Evolutionary conservation across 2,113 vertebrate species (phyloP).

Genomic region (Semnornis frantzii): DNA sequence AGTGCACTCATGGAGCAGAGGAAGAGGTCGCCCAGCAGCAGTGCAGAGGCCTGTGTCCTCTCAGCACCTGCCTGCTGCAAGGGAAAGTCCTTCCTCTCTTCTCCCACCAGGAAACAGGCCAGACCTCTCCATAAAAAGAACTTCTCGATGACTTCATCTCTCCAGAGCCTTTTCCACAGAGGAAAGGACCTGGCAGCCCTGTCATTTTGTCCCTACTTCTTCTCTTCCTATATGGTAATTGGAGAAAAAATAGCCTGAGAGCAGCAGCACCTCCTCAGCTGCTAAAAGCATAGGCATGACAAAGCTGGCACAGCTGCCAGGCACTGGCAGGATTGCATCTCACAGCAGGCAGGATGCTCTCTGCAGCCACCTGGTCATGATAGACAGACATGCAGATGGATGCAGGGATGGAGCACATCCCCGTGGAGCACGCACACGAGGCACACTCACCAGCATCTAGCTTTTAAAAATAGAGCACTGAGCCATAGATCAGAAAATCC

Average conservation of each 20-base stretch:
- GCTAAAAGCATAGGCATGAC: neutral
- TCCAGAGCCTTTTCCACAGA: neutral
- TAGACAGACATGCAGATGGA: too few relatives aligned
- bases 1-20: neutral
- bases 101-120: neutral
- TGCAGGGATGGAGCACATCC: neutral
- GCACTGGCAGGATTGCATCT: neutral
- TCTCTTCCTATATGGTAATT: neutral
- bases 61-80: neutral
- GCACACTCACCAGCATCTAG: neutral
- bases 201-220: neutral
- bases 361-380: neutral
- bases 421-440: too few relatives aligned
- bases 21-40: neutral
- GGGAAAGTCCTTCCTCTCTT: slow-evolving; percentile 1
- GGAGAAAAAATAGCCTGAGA: neutral
- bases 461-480: neutral
- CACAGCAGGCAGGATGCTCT: neutral
- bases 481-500: too few relatives aligned
- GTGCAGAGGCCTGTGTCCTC: neutral
- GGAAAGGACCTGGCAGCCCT: neutral
- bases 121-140: slow-evolving; percentile 36
- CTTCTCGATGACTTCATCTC: neutral
- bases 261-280: neutral
- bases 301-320: neutral